phyloP scores from a whole-genome alignment of 1,140 invertebrate genomes.

The Condylostylus longicornis region DNA sequence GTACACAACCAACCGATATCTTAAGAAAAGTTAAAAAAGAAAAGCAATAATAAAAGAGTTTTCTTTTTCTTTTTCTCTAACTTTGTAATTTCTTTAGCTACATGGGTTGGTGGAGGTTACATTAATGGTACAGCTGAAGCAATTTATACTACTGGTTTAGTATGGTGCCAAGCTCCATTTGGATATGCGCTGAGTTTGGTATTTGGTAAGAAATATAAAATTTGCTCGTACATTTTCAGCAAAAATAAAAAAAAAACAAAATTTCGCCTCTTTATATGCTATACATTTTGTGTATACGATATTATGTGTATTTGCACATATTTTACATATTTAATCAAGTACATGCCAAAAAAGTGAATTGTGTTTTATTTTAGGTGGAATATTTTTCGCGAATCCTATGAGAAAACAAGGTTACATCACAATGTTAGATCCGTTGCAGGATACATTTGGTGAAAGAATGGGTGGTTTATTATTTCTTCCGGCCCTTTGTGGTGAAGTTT shows the following conservation, averaged over 20 bases:
- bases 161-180: constrained; percentile 96
- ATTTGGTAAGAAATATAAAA: constrained; percentile 54
- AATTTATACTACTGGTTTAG: constrained; percentile 76
- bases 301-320: too few species aligned
- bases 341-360: too few species aligned
- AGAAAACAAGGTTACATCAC: constrained; percentile 92
- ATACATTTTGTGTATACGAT: too few species aligned
- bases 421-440: constrained; percentile 96
- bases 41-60: too few species aligned
- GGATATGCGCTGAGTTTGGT: constrained; percentile 90
- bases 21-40: too few species aligned
- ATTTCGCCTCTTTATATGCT: too few species aligned
- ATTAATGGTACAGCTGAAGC: constrained; percentile 97
- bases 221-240: not conserved
- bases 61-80: too few species aligned
- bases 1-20: too few species aligned
- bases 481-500: constrained; percentile 91
- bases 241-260: too few species aligned
- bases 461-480: constrained; percentile 91
- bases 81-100: constrained; percentile 46
- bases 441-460: constrained; percentile 91
- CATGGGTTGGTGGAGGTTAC: constrained; percentile 97
- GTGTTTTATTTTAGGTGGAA: constrained; percentile 51
- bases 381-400: constrained; percentile 98
- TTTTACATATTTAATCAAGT: too few species aligned